Evolutionary conservation across 92 coral and sea anemone species (phyloP), one percentile per base, ranked within the genome.

Genomic region (Epizoanthus fatuus): DNA sequence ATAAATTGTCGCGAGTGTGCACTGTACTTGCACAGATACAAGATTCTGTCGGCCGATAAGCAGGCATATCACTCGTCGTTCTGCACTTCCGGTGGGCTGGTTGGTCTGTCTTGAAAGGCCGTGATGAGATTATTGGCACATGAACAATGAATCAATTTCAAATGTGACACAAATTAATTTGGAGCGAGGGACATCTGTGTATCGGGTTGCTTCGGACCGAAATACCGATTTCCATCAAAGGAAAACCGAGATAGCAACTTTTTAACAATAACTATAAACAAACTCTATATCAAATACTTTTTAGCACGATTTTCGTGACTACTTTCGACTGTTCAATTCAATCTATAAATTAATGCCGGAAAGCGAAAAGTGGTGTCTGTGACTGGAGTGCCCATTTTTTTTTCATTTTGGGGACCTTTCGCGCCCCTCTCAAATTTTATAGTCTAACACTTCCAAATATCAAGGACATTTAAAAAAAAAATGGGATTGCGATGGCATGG

Each of bases 81-180:
- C 32, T 32, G 38, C 69, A 76, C 81, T 76, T 76, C 81, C 81
- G 81, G 69, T 13, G 32, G 72, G 72, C 44, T 39, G 38, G 72
- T 39, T 15, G 38, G 19, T 7, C 72, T 35, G 49, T 66, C 72
- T 66, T 66, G 47, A 37, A 37, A 37, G 47, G 47, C 71, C 49
- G 12, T 32, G 71, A 66, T 66, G 56, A 7, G 56, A 70, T 70
- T 70, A 70, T 76, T 68, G 45, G 54, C 45, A 58, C 16, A 59
- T n/a, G 7, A 76, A 76, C 69, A 76, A 76, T 59, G 75, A 70
- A 45, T 70, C 75, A 57, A 53, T 51, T 29, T 58, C 81, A 76
- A 76, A 76, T 70, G 81, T 59, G 81, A 76, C 81, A 76, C 81
- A 76, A 76, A 76, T 76, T 76, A 76, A 76, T 76, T 76, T 76